Evolutionary conservation across 2,888 invertebrate genomes (phyloP).

Genomic region (Tetramorium bicarinatum): DNA sequence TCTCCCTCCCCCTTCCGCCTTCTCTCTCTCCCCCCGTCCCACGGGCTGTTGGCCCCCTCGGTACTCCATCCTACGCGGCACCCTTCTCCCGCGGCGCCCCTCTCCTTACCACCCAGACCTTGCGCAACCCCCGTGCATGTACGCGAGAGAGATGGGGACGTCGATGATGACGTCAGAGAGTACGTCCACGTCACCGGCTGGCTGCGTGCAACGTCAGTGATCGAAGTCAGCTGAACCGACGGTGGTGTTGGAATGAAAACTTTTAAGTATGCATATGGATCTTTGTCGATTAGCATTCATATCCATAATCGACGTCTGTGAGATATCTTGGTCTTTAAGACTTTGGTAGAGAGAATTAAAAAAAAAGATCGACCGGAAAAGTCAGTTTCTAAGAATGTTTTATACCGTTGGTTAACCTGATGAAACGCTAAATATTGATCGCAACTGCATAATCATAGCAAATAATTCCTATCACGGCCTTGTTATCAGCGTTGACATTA

Average conservation of each 20-base stretch:
- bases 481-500: not conserved
- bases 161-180: conserved; percentile 77
- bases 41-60: conserved; percentile 76
- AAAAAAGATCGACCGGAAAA: not conserved
- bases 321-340: conserved; percentile 13
- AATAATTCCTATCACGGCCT: not conserved
- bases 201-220: conserved; percentile 83
- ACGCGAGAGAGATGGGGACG: conserved; percentile 65
- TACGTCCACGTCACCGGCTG: conserved; percentile 79
- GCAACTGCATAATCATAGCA: not conserved
- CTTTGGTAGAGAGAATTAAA: not conserved
- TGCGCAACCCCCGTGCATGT: conserved; percentile 76
- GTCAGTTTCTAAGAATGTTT: not conserved
- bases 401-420: not conserved
- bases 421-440: not conserved
- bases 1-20: conserved; percentile 51
- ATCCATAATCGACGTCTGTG: conserved; percentile 77
- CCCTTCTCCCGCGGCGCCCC: conserved; percentile 46
- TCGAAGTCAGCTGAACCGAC: conserved; percentile 84
- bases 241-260: conserved; percentile 38
- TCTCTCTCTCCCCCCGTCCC: not conserved
- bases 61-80: conserved; percentile 64
- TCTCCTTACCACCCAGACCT: conserved; percentile 77
- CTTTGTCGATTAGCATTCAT: conserved; percentile 76
- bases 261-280: conserved; percentile 39